Conservation (phyloP, 2,888 invertebrate genomes). For the Drosophila borborema region DNA sequence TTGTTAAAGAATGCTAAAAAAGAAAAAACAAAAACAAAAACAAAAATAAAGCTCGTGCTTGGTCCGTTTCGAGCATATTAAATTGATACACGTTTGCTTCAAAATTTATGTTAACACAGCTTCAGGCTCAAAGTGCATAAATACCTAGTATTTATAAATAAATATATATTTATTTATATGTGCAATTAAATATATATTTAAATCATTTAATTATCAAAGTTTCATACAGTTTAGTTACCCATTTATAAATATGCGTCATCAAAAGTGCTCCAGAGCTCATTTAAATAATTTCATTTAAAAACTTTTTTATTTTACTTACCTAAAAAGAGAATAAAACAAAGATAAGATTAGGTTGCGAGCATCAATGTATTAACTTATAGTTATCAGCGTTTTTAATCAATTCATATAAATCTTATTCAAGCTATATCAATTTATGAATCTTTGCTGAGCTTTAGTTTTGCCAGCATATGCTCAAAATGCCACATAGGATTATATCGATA, state of each 20-base stretch:
- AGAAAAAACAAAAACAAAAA: slow-evolving; percentile 1
- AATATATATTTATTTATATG: not conserved
- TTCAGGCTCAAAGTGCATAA: slow-evolving; percentile 35
- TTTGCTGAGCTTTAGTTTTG: not conserved
- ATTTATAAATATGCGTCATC: slow-evolving; percentile 6
- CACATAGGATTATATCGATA: not conserved
- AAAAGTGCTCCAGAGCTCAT: slow-evolving; percentile 40
- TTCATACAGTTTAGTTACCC: slow-evolving; percentile 26
- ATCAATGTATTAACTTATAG: not conserved
- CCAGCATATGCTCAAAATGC: not conserved
- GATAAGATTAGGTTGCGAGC: not conserved
- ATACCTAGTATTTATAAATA: not conserved
- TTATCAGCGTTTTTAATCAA: not conserved
- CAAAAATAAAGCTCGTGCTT: slow-evolving; percentile 20
- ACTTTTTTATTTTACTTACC: slow-evolving; percentile 51
- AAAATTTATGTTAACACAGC: slow-evolving; percentile 38
- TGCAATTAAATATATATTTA: not conserved
- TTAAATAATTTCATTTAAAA: not conserved
- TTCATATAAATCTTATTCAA: not conserved
- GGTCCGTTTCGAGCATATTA: slow-evolving; percentile 44
- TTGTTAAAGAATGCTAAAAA: slow-evolving; percentile 58
- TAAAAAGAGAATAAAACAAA: slow-evolving; percentile 33
- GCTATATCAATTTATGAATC: not conserved
- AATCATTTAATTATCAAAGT: not conserved
- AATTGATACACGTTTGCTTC: slow-evolving; percentile 44